Base-by-base conservation (phyloP, 1,140 invertebrate species). In the Aethina tumida region DNA sequence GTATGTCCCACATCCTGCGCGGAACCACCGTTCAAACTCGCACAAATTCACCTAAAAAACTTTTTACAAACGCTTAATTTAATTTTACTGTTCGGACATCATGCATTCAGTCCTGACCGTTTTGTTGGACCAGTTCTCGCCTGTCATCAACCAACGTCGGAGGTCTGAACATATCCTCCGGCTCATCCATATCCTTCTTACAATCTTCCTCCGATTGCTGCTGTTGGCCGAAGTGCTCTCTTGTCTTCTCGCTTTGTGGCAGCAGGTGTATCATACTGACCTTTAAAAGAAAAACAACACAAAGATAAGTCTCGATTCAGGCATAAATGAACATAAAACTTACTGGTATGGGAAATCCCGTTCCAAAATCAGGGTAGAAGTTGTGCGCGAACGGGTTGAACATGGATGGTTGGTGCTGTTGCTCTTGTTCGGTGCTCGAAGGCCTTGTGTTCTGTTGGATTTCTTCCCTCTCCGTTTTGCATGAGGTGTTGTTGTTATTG, bases 221-320 rank as follows among this genome's bases (percentile, higher is more conserved):
- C 60, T 47, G 72, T 58, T 41, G 69, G 15, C 45, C 59, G 49
- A 68, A 73, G 45, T 70, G 63, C 56, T 69, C 75, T 43, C 72
- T 52, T 20, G 30, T 75, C 47, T 81, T 81, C 45, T 85, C 83
- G 39, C 70, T 76, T 1, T 81, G 83, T 6, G 82, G 83, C 45
- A 87, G 55, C 20, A 86, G 63, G 53, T 87, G 84, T 19, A 86
- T 70, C 83, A 87, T 87, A 52, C 78, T 84, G n/a, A n/a, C n/a
- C n/a, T n/a, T n/a, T n/a, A n/a, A n/a, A n/a, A n/a, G n/a, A n/a
- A n/a, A n/a, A n/a, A n/a, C n/a, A n/a, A n/a, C n/a, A n/a, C n/a
- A n/a, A n/a, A n/a, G n/a, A n/a, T n/a, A n/a, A n/a, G n/a, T n/a
- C n/a, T n/a, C n/a, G n/a, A n/a, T n/a, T n/a, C n/a, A n/a, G n/a